phyloP scores from a whole-genome alignment of 2,888 invertebrate genomes.

The Baronia brevicornis region DNA sequence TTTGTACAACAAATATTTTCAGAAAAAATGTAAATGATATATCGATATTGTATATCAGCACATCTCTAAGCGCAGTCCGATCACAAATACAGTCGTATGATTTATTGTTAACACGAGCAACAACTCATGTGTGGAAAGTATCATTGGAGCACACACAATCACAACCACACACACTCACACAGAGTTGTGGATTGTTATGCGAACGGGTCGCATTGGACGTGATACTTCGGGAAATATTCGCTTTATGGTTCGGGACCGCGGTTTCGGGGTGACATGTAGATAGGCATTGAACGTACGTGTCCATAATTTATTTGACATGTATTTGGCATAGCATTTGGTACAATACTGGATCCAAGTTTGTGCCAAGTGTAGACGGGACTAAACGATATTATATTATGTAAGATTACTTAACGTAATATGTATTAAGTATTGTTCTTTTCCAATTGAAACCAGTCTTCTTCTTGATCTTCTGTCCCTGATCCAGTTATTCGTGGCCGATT shows the following conservation, averaged over 20 bases:
- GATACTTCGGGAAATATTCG: constrained; percentile 34
- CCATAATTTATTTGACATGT: no score
- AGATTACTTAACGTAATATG: no score
- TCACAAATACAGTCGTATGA: constrained; percentile 74
- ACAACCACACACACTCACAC: constrained; percentile 27
- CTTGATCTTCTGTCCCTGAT: no score
- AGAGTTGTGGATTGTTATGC: constrained; percentile 39
- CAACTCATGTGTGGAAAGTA: constrained; percentile 62
- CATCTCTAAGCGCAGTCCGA: constrained; percentile 37
- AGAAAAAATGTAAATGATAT: constrained; percentile 8
- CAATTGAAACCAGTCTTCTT: no score
- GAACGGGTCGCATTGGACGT: constrained; percentile 32
- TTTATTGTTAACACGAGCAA: constrained; percentile 67
- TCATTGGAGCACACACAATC: constrained; percentile 49
- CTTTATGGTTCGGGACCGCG: constrained; percentile 11
- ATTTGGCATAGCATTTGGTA: no score
- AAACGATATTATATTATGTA: constrained; percentile 4
- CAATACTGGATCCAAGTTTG: no score
- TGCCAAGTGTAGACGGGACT: constrained; percentile 44
- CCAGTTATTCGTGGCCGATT: no score
- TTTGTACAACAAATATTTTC: constrained; percentile 2
- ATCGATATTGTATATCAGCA: constrained; percentile 17
- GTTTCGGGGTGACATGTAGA: constrained; percentile 1
- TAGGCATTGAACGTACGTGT: neutral
- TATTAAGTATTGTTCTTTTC: no score